Conservation (phyloP, 2,113 vertebrate species). For the Excalfactoria chinensis region DNA sequence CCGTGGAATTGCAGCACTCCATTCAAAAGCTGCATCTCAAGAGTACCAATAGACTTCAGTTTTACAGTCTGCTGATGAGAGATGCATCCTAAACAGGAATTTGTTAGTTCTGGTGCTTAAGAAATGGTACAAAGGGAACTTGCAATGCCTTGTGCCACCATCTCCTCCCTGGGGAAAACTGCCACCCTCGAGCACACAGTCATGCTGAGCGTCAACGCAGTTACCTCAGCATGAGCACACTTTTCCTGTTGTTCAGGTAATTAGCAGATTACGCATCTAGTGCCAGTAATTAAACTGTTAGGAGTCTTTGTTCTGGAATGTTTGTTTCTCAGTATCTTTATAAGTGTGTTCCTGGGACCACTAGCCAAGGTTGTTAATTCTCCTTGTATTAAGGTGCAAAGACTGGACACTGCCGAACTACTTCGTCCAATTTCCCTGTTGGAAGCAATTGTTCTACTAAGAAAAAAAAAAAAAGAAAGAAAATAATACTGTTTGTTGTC, state of each 20-base stretch:
- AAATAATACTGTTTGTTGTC: neutral
- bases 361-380: neutral
- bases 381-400: neutral
- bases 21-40: neutral
- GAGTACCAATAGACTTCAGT: neutral
- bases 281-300: neutral
- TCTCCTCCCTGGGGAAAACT: neutral
- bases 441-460: neutral
- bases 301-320: neutral
- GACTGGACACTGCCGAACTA: neutral
- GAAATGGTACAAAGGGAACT: neutral
- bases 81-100: slow-evolving; percentile 1
- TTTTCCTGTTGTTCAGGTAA: neutral
- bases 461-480: neutral
- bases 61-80: neutral
- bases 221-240: neutral
- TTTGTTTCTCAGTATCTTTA: neutral
- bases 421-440: neutral
- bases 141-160: neutral
- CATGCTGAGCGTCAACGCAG: rapidly evolving
- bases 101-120: rapidly evolving
- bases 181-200: neutral
- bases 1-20: neutral
- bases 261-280: neutral
- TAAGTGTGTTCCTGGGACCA: neutral